A percentile compares a stretch with the other conserved stretches of the same genome.
phyloP scores from a whole-genome alignment of 1,140 invertebrate genomes.

The Drosophila carrolli region DNA sequence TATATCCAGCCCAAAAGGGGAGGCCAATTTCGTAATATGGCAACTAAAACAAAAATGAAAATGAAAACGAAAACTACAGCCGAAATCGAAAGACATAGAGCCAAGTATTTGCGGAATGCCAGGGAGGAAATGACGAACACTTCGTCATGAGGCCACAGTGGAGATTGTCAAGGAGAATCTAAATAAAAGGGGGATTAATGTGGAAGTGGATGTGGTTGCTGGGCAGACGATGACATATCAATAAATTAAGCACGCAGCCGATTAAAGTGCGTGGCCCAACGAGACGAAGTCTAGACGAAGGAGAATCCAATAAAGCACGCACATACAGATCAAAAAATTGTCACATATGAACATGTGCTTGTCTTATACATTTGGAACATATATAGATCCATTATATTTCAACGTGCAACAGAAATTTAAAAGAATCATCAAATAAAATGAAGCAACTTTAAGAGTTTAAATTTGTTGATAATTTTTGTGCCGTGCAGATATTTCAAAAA shows the following conservation, averaged over 20 bases:
- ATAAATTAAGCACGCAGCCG: slow-evolving; percentile 74
- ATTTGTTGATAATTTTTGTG: not conserved
- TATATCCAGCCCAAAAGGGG: slow-evolving; percentile 15
- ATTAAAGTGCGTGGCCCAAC: slow-evolving; percentile 62
- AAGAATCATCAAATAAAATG: no score
- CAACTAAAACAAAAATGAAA: slow-evolving; percentile 34
- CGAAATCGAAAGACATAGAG: slow-evolving; percentile 14
- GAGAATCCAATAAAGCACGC: slow-evolving; percentile 29
- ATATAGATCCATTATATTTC: no score
- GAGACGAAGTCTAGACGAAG: slow-evolving; percentile 56
- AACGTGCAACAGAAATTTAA: no score
- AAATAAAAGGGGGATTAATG: slow-evolving; percentile 12
- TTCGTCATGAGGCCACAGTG: slow-evolving; percentile 40
- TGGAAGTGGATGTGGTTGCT: slow-evolving; percentile 12
- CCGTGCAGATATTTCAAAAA: slow-evolving; percentile 4
- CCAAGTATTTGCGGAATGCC: slow-evolving; percentile 46
- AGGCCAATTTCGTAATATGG: slow-evolving; percentile 50
- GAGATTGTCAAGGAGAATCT: slow-evolving; percentile 52
- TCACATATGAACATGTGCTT: no score
- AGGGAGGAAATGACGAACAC: slow-evolving; percentile 38
- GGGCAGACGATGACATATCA: slow-evolving; percentile 68
- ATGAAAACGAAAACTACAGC: slow-evolving; percentile 22
- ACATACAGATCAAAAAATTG: slow-evolving; percentile 10
- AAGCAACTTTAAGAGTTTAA: no score
- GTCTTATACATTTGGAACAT: no score